Conservation (phyloP, 2,113 vertebrate species). For the Lepus europaeus region DNA sequence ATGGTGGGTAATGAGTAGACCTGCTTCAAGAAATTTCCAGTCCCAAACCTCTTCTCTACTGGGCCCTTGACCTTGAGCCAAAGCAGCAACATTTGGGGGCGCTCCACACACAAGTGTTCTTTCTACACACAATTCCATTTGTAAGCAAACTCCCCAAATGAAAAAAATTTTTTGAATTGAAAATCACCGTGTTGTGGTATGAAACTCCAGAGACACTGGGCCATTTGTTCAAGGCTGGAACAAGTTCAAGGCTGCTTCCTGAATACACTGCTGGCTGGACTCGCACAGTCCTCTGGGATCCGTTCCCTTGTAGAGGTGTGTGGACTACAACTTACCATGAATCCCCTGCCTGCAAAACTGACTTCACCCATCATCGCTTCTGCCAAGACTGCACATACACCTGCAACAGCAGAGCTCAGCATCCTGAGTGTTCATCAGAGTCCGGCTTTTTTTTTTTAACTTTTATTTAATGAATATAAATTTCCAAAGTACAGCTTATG, state of each 20-base stretch:
- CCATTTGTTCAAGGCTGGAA: conserved; percentile 39
- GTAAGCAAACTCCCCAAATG: conserved; percentile 32
- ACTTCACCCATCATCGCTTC: background rate
- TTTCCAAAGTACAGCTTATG: too few relatives aligned
- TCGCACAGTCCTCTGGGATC: background rate
- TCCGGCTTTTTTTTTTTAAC: background rate
- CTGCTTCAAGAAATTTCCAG: background rate
- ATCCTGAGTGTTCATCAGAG: background rate
- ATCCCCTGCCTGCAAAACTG: background rate
- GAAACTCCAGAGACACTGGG: conserved; percentile 20
- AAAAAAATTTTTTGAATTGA: conserved; percentile 20
- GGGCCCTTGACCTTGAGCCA: background rate
- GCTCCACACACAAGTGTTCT: background rate
- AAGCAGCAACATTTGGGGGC: background rate
- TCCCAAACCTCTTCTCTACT: background rate
- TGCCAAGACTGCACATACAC: background rate
- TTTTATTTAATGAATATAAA: too few relatives aligned
- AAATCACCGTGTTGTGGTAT: background rate
- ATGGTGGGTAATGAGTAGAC: background rate
- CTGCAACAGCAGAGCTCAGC: background rate
- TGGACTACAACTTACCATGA: background rate
- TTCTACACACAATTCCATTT: conserved; percentile 27
- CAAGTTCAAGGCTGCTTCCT: conserved; percentile 35
- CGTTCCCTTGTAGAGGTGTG: background rate
- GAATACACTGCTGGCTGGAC: background rate